Conservation (phyloP, 1,140 invertebrate genomes). For the Drosophila mayri region DNA sequence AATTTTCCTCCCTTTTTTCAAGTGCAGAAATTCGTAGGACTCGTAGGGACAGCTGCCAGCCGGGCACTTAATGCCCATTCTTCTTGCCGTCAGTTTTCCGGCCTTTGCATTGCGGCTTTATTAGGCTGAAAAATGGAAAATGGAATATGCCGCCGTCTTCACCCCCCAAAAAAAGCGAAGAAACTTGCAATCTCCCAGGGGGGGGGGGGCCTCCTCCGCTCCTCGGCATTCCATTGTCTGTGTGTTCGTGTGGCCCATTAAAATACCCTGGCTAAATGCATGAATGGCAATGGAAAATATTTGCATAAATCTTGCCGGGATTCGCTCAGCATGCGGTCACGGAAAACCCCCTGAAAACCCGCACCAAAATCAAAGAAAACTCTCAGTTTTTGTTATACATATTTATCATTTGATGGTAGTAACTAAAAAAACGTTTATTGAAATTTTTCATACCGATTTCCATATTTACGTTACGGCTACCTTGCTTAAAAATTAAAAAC, state of each 20-base stretch:
- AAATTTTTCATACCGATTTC: slow-evolving; percentile 65
- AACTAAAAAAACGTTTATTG: slow-evolving; percentile 81
- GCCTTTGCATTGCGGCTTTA: slow-evolving; percentile 70
- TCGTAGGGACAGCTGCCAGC: slow-evolving; percentile 34
- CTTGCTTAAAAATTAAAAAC: slow-evolving; percentile 75
- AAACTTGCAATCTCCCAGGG: slow-evolving; percentile 54
- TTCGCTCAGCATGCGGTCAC: slow-evolving; percentile 40
- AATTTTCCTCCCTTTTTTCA: neutral
- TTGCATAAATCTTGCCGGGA: slow-evolving; percentile 75
- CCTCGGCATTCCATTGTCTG: slow-evolving; percentile 36
- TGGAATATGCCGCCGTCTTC: slow-evolving; percentile 55
- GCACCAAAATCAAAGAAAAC: slow-evolving; percentile 21
- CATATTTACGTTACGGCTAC: slow-evolving; percentile 60
- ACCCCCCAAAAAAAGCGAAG: slow-evolving; percentile 2
- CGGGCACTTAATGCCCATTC: slow-evolving; percentile 66
- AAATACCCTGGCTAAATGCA: slow-evolving; percentile 70
- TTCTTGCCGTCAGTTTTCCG: slow-evolving; percentile 36
- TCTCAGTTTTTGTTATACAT: slow-evolving; percentile 31
- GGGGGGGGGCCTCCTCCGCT: neutral
- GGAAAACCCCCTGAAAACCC: neutral
- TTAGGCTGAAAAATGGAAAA: slow-evolving; percentile 82
- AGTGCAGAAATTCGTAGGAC: neutral
- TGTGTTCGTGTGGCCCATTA: slow-evolving; percentile 64
- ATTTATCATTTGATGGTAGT: slow-evolving; percentile 76
- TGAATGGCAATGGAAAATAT: slow-evolving; percentile 75